Evolutionary conservation across 2,888 invertebrate genomes (phyloP), one percentile per base, ranked within the genome.

Genomic region (Lithophane ornitopus): DNA sequence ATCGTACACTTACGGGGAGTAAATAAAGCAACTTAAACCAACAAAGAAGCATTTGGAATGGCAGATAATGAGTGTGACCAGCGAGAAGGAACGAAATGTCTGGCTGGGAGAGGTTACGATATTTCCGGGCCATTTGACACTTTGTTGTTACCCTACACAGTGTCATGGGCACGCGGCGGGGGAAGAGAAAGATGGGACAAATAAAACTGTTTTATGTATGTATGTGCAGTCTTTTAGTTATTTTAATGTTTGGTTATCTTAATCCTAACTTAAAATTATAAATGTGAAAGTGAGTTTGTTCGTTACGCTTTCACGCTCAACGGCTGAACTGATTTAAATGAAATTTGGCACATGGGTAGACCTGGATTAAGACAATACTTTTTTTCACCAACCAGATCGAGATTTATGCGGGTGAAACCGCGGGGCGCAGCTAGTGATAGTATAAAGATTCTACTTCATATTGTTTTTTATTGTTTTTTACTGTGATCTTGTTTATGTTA

Each of bases 71-170:
- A 95, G 93, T 93, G 92, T 92, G 91, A 92, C 93, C 91, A 95
- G 94, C 92, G 94, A 93, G 87, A 91, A 95, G 95, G 95, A 95
- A 95, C 94, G 92, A 92, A 94, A 95, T 94, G 94, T 91, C 93
- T 92, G 92, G 89, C 89, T 90, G 90, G 90, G 93, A 92, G 93
- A 93, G 94, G 93, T 93, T 91, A 92, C 93, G 95, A 95, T 95
- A 94, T 93, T 96, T 96, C 96, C 96, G 89, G 89, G 91, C 95
- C 96, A 96, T 96, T 96, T 92, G 92, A 88, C 94, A 91, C 94
- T 93, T 96, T 96, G 95, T 95, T 94, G 94, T 92, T 93, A 92
- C 94, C 94, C 95, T 93, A 93, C 92, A 90, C 90, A 89, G 91
- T 92, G 95, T 93, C 94, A 92, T 88, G 88, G 90, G 89, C 95